phyloP scores from a whole-genome alignment of 2,797 vertebrate genomes.

The Rhinogobio ventralis region DNA sequence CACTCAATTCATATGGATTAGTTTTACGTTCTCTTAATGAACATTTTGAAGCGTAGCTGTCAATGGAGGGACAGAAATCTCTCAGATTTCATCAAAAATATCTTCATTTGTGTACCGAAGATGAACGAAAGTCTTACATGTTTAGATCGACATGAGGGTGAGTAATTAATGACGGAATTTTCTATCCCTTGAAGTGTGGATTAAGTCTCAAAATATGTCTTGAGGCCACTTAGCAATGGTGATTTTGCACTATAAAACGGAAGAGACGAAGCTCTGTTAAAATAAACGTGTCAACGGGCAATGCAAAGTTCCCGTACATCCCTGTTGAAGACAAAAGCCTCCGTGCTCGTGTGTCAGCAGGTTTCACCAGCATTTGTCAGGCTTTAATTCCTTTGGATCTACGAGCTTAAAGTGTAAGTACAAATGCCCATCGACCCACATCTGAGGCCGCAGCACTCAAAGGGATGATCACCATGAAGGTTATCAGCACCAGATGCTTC shows the following conservation, averaged over 20 bases:
- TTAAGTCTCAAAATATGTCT: background rate
- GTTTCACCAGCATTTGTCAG: conserved; percentile 75
- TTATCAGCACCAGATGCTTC: conserved; percentile 25
- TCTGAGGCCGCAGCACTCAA: conserved; percentile 39
- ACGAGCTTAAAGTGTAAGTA: conserved; percentile 78
- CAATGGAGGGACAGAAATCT: too few species aligned
- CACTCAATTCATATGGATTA: too few species aligned
- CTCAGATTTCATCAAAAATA: too few species aligned
- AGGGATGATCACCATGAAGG: conserved; percentile 45
- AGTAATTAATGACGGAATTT: too few species aligned
- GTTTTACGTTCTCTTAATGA: too few species aligned
- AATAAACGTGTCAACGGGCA: background rate
- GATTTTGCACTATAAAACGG: background rate
- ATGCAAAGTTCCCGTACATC: conserved; percentile 11
- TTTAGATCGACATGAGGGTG: too few species aligned
- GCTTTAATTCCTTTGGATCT: conserved; percentile 83
- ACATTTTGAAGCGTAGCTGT: too few species aligned
- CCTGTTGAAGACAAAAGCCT: conserved; percentile 70
- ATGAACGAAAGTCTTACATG: too few species aligned
- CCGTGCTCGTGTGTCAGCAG: conserved; percentile 81
- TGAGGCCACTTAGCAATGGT: background rate
- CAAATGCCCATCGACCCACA: conserved; percentile 72
- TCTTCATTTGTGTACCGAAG: too few species aligned
- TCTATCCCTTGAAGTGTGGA: background rate
- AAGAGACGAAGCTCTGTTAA: background rate